A percentile compares a stretch with the other conserved stretches of the same genome.
Evolutionary conservation across 2,797 vertebrate genomes (phyloP).

Genomic region (Xerus rutilus): DNA sequence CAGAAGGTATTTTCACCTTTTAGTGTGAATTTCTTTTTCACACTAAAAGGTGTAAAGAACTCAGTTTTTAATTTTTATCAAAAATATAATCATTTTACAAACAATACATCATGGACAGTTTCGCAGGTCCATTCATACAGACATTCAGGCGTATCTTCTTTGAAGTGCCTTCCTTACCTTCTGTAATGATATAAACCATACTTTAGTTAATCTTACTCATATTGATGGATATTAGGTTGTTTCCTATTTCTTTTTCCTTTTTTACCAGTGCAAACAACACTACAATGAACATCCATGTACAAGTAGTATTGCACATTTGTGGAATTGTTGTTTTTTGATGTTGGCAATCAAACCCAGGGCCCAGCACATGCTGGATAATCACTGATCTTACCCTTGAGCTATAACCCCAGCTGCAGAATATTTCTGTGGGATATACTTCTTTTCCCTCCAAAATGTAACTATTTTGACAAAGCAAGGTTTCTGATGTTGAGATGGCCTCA

Average conservation of each 20-base stretch:
- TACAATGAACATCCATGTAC: background rate
- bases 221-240: background rate
- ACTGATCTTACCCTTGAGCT: background rate
- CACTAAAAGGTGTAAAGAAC: background rate
- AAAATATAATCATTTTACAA: background rate
- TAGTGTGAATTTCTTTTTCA: background rate
- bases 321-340: too few species aligned
- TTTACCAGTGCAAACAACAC: background rate
- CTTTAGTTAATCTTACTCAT: background rate
- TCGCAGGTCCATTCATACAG: background rate
- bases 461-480: background rate
- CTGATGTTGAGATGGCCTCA: background rate
- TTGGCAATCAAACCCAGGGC: too few species aligned
- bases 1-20: background rate
- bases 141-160: background rate
- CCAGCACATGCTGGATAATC: background rate
- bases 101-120: background rate
- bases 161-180: background rate
- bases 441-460: background rate
- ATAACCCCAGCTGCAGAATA: background rate
- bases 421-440: background rate
- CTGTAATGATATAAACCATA: background rate
- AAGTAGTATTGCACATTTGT: background rate
- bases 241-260: background rate
- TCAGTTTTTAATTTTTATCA: background rate